Base-by-base conservation (phyloP, 2,797 vertebrate species). In the Phrynocephalus guinanensis region DNA sequence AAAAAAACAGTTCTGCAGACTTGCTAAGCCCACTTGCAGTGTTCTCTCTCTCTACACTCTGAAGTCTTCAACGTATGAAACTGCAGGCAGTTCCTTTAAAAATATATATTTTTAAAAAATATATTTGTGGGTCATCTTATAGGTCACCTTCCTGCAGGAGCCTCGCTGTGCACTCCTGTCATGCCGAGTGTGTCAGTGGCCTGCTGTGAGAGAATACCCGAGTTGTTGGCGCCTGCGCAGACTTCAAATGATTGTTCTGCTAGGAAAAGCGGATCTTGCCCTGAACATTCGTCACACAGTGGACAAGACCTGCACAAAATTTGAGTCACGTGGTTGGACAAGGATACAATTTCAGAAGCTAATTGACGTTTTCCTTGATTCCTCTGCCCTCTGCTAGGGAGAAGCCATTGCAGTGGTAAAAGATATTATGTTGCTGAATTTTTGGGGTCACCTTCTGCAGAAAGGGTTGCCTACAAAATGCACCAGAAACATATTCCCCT, bases 111-210 rank as follows among this genome's bases (percentile, higher is more conserved):
- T 85, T 50, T 15, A 66, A 88, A 86, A 56, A 52, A 52, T 52
- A 52, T 3, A 72, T 77, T 90, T 87, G 83, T 87, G 79, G 76
- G 67, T 80, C 77, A n/a, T 30, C 85, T 93, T 86, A 86, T 85
- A 67, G 70, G 9, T 67, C 52, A 94, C 92, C 92, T 91, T 85
- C 76, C 77, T 73, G 70, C 76, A 91, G 63, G 11, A 70, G 52
- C n/a, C 75, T 77, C 0, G 3, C 44, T 33, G 78, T 28, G 24
- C 24, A 75, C 89, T 91, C 88, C 89, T 84, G 48, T 48, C 86
- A 83, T 0, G 16, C n/a, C 73, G 38, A 92, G 82, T 0, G 0
- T 86, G 16, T 18, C 86, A 86, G 77, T 89, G 90, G 86, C 0
- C 0, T 50, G 73, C 60, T 16, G 76, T 81, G 33, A 0, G 24